phyloP scores from a whole-genome alignment of 2,113 vertebrate species.

The Thryonomys swinderianus region DNA sequence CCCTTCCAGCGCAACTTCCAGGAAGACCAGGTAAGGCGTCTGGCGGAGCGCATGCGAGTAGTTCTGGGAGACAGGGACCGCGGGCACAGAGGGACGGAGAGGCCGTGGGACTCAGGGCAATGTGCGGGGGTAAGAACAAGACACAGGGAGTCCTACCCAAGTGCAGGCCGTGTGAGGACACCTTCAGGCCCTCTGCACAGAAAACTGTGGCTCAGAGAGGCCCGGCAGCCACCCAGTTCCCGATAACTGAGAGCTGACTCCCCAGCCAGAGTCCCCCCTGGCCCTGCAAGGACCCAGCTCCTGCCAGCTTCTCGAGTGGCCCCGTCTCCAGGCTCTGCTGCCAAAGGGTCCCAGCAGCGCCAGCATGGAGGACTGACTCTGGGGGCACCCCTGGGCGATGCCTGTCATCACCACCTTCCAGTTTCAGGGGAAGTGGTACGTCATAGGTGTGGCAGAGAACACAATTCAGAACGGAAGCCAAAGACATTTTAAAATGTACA shows the following conservation, averaged over 20 bases:
- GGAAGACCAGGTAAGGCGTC: constrained; percentile 50
- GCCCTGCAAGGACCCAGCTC: background rate
- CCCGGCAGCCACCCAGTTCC: background rate
- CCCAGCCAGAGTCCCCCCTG: background rate
- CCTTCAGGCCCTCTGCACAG: background rate
- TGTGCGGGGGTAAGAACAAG: too few species aligned
- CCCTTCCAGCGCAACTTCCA: constrained; percentile 64
- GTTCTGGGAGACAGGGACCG: accelerated
- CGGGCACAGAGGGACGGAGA: background rate
- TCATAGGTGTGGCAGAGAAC: constrained; percentile 89
- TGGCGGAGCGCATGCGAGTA: background rate
- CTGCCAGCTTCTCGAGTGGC: background rate
- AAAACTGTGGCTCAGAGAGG: background rate
- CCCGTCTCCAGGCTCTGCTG: background rate
- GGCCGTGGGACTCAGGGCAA: too few species aligned
- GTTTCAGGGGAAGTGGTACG: constrained; percentile 93
- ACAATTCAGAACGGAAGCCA: constrained; percentile 80
- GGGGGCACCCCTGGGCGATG: background rate
- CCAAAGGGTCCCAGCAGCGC: background rate
- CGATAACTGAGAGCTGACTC: background rate
- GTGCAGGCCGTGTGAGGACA: background rate
- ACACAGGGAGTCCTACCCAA: background rate
- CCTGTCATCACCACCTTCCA: constrained; percentile 63
- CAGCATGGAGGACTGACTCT: background rate
- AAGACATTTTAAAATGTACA: constrained; percentile 87